Conservation (phyloP, 37 sponge, comb jelly and placozoan genomes). For the Crambe crambe region DNA sequence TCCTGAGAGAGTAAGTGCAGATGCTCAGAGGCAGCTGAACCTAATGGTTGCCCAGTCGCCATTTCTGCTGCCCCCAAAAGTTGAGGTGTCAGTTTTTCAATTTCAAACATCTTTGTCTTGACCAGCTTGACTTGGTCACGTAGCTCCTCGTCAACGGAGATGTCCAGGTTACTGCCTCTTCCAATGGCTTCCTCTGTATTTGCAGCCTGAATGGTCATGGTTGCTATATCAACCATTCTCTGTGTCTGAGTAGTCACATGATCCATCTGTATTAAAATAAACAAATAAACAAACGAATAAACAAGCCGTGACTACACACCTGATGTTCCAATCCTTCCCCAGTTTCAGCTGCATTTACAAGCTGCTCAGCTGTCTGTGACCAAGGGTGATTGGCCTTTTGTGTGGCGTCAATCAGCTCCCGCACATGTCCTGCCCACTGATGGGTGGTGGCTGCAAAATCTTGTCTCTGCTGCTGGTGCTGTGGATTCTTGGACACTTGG, state of each 20-base stretch:
- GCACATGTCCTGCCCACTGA: slow-evolving; percentile 64
- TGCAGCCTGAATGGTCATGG: slow-evolving; percentile 59
- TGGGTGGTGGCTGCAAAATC: slow-evolving; percentile 25
- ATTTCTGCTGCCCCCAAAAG: slow-evolving; percentile 57
- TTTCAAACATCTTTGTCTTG: slow-evolving; percentile 31
- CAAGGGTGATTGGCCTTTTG: slow-evolving; percentile 71
- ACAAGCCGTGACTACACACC: too few relatives aligned
- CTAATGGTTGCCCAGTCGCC: slow-evolving; percentile 6
- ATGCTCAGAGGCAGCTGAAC: slow-evolving; percentile 19
- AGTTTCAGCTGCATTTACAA: slow-evolving; percentile 50
- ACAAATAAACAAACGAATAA: not conserved
- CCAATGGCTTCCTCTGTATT: slow-evolving; percentile 64
- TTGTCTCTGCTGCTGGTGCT: not conserved
- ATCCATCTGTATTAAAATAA: slow-evolving; percentile 37
- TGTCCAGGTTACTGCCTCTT: not conserved
- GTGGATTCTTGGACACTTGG: slow-evolving; percentile 2
- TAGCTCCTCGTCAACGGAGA: slow-evolving; percentile 27
- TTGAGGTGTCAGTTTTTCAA: slow-evolving; percentile 64
- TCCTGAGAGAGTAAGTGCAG: slow-evolving; percentile 69
- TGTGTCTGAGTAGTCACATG: slow-evolving; percentile 63
- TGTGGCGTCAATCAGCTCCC: slow-evolving; percentile 50
- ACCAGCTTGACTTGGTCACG: slow-evolving; percentile 55
- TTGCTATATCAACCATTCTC: slow-evolving; percentile 65
- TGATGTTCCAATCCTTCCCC: slow-evolving; percentile 43
- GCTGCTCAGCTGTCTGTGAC: slow-evolving; percentile 61